phyloP scores from a whole-genome alignment of 2,888 invertebrate genomes.

The Physocephala rufipes region DNA sequence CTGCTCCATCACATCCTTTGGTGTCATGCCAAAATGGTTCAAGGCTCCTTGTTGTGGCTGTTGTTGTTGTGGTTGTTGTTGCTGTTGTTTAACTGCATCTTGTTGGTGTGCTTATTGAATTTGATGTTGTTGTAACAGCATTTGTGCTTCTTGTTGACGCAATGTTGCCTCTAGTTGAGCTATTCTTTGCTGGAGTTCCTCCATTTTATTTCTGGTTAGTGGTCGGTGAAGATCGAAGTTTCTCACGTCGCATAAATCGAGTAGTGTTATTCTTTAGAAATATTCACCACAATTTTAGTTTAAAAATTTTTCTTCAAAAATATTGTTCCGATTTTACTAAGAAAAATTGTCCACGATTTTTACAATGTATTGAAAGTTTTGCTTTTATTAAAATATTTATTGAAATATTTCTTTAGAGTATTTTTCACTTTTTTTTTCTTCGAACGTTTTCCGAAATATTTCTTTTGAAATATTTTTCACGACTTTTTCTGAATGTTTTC shows the following conservation, averaged over 20 bases:
- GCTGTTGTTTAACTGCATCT: too few species aligned
- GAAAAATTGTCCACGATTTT: too few species aligned
- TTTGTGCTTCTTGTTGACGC: not conserved
- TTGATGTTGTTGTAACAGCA: slow-evolving; percentile 2
- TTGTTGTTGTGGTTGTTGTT: too few species aligned
- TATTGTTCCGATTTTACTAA: too few species aligned
- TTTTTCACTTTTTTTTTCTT: not conserved
- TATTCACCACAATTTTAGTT: too few species aligned
- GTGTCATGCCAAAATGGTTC: not conserved
- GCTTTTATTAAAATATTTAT: too few species aligned
- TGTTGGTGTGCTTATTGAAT: too few species aligned
- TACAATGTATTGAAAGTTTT: not conserved
- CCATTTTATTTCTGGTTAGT: not conserved
- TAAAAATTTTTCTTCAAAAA: too few species aligned
- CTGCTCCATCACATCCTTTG: not conserved
- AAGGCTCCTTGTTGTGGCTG: not conserved
- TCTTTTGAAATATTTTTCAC: not conserved
- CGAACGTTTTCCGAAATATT: not conserved
- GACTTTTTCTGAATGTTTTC: not conserved
- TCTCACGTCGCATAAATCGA: not conserved
- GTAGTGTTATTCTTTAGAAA: too few species aligned
- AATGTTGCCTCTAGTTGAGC: not conserved
- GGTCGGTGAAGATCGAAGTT: not conserved
- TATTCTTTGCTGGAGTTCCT: not conserved
- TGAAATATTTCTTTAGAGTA: not conserved